These are phyloP conservation scores for Momotus momota DNA, from an alignment of 2,797 vertebrate species.

Conservation along the genomic window DNA sequence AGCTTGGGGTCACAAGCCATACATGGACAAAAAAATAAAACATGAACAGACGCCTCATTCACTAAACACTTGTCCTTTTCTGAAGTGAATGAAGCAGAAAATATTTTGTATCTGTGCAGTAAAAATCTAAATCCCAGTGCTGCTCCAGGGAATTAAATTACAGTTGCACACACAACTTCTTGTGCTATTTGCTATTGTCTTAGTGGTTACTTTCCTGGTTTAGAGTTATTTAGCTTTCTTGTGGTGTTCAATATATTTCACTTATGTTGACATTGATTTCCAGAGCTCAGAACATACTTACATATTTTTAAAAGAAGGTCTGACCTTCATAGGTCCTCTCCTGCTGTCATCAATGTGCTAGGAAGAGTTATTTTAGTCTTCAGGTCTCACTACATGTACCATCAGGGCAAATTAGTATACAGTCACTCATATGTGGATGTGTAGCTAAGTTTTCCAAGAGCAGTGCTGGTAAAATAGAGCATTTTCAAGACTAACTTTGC, in stretches of 20 bases:
- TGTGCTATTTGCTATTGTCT: neutral
- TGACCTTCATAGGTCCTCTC: neutral
- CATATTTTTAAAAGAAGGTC: neutral
- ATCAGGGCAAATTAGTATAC: neutral
- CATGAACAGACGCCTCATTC: neutral
- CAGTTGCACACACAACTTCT: neutral
- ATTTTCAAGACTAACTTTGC: neutral
- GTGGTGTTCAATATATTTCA: neutral
- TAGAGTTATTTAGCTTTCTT: neutral
- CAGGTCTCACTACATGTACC: neutral
- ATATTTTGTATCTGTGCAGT: neutral
- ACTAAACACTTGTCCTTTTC: neutral
- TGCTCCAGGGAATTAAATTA: neutral
- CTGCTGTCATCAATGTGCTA: neutral
- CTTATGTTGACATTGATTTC: neutral
- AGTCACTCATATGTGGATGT: neutral
- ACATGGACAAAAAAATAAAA: neutral
- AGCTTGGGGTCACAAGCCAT: neutral
- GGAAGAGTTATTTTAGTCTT: neutral
- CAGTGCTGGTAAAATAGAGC: neutral
- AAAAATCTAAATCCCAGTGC: neutral
- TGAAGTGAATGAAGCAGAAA: neutral
- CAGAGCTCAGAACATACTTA: neutral
- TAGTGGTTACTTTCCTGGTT: neutral
- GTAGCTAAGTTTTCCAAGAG: neutral